Base-by-base conservation (phyloP, 1,140 invertebrate species). In the Cryptotermes secundus region DNA sequence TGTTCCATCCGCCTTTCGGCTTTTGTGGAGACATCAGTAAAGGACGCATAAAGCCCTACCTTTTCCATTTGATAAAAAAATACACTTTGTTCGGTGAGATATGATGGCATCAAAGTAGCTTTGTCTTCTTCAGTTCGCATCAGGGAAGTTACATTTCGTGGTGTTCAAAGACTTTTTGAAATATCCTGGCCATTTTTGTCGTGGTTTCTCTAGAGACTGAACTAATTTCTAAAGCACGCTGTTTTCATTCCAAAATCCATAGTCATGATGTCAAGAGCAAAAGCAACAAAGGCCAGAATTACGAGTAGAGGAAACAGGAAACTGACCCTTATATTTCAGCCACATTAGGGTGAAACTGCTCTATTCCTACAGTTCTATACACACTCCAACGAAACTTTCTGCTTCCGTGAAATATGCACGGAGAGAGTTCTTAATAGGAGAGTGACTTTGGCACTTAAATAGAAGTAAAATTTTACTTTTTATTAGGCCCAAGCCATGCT, bases 161-260 rank as follows among this genome's bases (percentile, higher is more conserved):
- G n/a, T 31, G 59, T 72, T 72, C 59, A 72, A 72, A 72, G 59
- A 31, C 59, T 72, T 72, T 14, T 31, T n/a, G 14, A 22, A 72
- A 59, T 59, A 59, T 19, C 9, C 53, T 6, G 53, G 53, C 26
- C 7, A 59, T 59, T 59, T 59, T 24, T 31, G 26, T 72, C 59
- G 3, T 72, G 59, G n/a, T 72, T 72, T 31, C 59, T 12, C 59
- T 72, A 72, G 59, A 31, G 59, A 72, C 59, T 72, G 59, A 72
- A 31, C 26, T 72, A 72, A 72, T 72, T 72, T 72, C n/a, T 72
- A 72, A 72, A 31, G 59, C 59, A 72, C n/a, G 59, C 59, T 31
- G 59, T 72, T 72, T 72, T 72, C 59, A 72, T 72, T 72, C 59
- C 59, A 72, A n/a, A 72, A 72, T 31, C 59, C 59, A 72, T 72